phyloP scores from a whole-genome alignment of 2,797 vertebrate genomes.

The Microctenopoma steveboyesi region DNA sequence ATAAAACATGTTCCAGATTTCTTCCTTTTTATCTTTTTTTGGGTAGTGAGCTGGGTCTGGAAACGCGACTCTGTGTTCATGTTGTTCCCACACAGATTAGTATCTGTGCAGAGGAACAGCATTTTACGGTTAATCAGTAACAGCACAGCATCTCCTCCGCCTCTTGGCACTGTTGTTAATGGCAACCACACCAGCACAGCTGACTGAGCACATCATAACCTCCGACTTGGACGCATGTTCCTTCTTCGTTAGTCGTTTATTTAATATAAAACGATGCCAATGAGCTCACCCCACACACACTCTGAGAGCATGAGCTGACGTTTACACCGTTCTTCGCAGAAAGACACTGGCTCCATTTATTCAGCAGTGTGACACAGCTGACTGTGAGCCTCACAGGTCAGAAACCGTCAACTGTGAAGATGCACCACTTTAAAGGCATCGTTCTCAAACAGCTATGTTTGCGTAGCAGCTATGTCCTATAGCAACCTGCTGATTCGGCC shows the following conservation, averaged over 20 bases:
- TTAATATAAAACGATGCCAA: slow-evolving; percentile 1
- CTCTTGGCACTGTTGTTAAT: neutral
- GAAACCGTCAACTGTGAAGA: neutral
- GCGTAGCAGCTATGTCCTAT: too few species aligned
- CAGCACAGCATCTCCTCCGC: slow-evolving; percentile 4
- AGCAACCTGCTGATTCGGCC: too few species aligned
- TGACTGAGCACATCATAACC: neutral
- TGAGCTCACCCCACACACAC: neutral
- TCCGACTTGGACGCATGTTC: neutral
- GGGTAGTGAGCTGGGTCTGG: neutral
- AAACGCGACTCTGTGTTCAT: neutral
- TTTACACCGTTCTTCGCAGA: slow-evolving; percentile 2
- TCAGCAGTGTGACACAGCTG: slow-evolving; percentile 9
- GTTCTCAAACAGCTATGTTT: too few species aligned
- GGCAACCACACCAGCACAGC: slow-evolving; percentile 13
- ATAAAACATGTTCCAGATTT: neutral
- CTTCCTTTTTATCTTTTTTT: neutral
- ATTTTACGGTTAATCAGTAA: slow-evolving; percentile 20
- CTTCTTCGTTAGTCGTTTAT: neutral
- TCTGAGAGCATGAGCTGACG: neutral
- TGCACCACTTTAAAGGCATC: neutral
- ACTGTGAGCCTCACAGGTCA: slow-evolving; percentile 39
- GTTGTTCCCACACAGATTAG: slow-evolving; percentile 5
- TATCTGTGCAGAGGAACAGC: slow-evolving; percentile 6
- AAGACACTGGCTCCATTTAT: slow-evolving; percentile 20